phyloP scores from a whole-genome alignment of 2,888 invertebrate genomes.

The Standfussiana lucernea region DNA sequence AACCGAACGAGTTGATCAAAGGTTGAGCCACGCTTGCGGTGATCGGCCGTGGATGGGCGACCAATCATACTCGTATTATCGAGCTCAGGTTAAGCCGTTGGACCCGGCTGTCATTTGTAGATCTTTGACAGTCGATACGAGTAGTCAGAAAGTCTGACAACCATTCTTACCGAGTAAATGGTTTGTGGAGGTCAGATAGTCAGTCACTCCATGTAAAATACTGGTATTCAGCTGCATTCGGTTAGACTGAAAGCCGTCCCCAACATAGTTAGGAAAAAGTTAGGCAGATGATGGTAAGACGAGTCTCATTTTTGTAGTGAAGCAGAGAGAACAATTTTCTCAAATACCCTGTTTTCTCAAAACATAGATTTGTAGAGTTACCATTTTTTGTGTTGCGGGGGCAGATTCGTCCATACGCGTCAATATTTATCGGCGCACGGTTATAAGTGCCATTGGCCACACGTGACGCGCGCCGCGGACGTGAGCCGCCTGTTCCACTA shows the following conservation, averaged over 20 bases:
- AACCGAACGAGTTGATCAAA: background rate
- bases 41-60: background rate
- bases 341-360: background rate
- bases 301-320: background rate
- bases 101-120: background rate
- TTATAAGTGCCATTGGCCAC: conserved; percentile 57
- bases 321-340: background rate
- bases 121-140: background rate
- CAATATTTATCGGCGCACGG: conserved; percentile 53
- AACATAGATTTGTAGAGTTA: background rate
- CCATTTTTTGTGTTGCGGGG: background rate
- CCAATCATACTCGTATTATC: background rate
- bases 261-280: background rate
- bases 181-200: background rate
- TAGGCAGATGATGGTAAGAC: background rate
- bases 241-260: background rate
- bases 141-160: background rate
- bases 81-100: background rate
- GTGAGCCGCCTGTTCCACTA: background rate
- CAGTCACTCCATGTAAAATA: background rate
- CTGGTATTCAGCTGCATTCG: background rate
- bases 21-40: background rate
- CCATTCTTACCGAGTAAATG: background rate
- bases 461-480: conserved; percentile 50
- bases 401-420: conserved; percentile 39